Percentiles rank a stretch among this genome's conserved stretches.
phyloP scores from a whole-genome alignment of 2,113 vertebrate species.

The Plotosus lineatus region DNA sequence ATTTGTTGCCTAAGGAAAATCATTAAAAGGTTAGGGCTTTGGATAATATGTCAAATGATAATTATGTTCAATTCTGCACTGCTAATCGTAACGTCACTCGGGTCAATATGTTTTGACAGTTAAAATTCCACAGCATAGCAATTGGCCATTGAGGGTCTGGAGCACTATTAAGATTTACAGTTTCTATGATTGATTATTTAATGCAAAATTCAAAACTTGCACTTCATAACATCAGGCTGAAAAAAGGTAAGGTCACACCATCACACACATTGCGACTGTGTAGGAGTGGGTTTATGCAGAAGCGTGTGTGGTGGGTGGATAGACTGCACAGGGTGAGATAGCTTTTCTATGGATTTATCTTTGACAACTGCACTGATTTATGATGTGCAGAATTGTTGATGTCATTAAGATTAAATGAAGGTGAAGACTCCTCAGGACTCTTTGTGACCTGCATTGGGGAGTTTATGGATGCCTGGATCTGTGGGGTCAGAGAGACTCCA shows the following conservation, averaged over 20 bases:
- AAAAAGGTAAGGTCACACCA: not conserved
- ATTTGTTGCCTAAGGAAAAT: slow-evolving; percentile 14
- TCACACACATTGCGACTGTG: not conserved
- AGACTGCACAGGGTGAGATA: not conserved
- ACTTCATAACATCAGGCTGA: not conserved
- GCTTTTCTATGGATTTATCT: slow-evolving; percentile 38
- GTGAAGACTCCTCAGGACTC: not conserved
- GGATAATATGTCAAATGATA: not conserved
- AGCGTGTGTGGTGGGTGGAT: not conserved
- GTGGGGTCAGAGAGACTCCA: slow-evolving; percentile 16
- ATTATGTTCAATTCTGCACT: not conserved
- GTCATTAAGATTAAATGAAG: slow-evolving; percentile 56
- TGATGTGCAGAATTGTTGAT: slow-evolving; percentile 57
- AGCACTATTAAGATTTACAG: slow-evolving; percentile 1
- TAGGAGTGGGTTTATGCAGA: slow-evolving; percentile 15
- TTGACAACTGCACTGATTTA: slow-evolving; percentile 50
- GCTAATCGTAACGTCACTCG: not conserved
- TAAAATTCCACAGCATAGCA: not conserved
- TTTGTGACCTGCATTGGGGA: not conserved
- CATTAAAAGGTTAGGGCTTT: not conserved
- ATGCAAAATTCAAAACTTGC: slow-evolving; percentile 16
- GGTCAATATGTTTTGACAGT: not conserved
- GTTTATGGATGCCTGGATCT: slow-evolving; percentile 5
- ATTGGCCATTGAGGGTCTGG: not conserved
- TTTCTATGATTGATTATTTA: slow-evolving; percentile 3